Conservation (phyloP, 2,113 vertebrate species). For the Cisticola juncidis region DNA sequence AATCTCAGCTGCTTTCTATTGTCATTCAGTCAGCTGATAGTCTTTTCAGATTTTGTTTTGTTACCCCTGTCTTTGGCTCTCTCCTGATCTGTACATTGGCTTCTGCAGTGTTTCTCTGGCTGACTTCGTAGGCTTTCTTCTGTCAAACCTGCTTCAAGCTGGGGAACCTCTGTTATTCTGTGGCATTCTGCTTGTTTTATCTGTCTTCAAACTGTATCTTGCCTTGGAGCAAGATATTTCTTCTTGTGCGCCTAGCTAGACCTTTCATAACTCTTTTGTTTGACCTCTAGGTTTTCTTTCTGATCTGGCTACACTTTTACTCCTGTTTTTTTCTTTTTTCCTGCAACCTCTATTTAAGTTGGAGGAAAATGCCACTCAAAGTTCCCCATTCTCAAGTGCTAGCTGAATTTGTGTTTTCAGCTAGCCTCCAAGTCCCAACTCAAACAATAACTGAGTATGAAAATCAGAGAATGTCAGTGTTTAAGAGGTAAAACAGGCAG, state of each 20-base stretch:
- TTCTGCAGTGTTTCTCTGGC: background rate
- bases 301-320: background rate
- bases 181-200: background rate
- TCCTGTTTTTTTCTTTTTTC: background rate
- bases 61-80: background rate
- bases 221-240: background rate
- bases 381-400: background rate
- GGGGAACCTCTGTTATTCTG: background rate
- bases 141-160: background rate
- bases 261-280: background rate
- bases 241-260: background rate
- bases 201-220: background rate
- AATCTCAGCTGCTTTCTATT: background rate
- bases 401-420: background rate
- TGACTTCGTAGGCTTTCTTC: background rate
- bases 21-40: background rate
- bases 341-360: background rate
- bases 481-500: background rate
- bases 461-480: background rate
- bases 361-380: background rate
- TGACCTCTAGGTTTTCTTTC: background rate
- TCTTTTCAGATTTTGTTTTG: background rate
- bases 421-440: background rate
- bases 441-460: background rate
- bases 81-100: background rate